Base-by-base conservation (phyloP, 1,140 invertebrate species). In the Temnothorax curvispinosus region DNA sequence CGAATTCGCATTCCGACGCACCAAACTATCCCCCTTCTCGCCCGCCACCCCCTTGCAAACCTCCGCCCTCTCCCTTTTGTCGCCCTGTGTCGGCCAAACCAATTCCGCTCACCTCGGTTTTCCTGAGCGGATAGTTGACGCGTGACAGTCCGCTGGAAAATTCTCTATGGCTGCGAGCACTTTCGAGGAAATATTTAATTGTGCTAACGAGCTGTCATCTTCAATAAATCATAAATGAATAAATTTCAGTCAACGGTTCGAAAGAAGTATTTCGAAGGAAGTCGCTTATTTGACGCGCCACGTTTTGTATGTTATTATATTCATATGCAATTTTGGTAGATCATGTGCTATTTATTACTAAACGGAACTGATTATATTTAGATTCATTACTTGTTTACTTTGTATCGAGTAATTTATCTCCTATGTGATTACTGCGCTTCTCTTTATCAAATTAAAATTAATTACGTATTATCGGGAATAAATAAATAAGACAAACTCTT, bases 1-100 rank as follows among this genome's bases (percentile, higher is more conserved):
- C 91, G 88, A 92, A 90, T 91, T 94, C 93, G 91, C 92, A 94
- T 94, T 94, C 94, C 92, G 64, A 93, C 89, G 90, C 90, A 87
- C 89, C 90, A 60, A 85, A 86, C 90, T 72, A 32, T 38, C 69
- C 60, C 52, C 80, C 52, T 67, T 47, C 32, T 44, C 64, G 41
- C 58, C 72, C 62, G 27, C 80, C 54, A 8, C 67, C 35, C 41
- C 32, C 62, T 58, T 60, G 75, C 58, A 64, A 74, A 38, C 58
- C 58, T 32, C 69, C 86, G 27, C 64, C 41, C 38, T 6, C 86
- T 11, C 74, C 65, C 52, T 89, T 88, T 78, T 84, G 80, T 84
- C 80, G 72, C 80, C 88, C 76, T 69, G 69, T 69, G 38, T 41
- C 58, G 38, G 52, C 64, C 82, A 72, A 86, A 76, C 88, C 80